These are phyloP conservation scores for Galagoides demidoff DNA, from an alignment of 2,797 vertebrate species.

Conservation along the genomic window DNA sequence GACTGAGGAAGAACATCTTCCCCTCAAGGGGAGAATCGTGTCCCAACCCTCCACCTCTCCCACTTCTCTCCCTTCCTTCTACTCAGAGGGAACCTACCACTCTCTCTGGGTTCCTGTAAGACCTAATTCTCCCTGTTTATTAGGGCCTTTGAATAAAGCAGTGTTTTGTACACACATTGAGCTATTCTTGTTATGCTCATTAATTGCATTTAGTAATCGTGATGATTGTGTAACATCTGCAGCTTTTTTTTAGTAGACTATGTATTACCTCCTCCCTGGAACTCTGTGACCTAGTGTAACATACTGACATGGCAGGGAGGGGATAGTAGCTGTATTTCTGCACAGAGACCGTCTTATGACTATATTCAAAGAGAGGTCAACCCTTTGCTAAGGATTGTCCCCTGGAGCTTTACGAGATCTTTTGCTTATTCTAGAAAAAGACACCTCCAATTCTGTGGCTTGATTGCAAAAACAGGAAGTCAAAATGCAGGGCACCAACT, in stretches of 20 bases:
- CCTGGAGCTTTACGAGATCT: not conserved
- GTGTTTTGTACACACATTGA: slow-evolving; percentile 6
- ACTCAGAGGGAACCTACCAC: not conserved
- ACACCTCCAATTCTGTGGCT: not conserved
- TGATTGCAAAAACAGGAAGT: not conserved
- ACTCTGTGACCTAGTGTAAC: not conserved
- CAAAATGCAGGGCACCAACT: not conserved
- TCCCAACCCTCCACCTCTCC: not conserved
- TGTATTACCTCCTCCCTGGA: not conserved
- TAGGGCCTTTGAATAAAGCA: not conserved
- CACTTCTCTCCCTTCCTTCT: not conserved
- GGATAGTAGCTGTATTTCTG: not conserved
- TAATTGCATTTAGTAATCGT: slow-evolving; percentile 60
- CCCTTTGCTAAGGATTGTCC: not conserved
- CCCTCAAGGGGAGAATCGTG: not conserved
- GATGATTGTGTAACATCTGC: slow-evolving; percentile 67
- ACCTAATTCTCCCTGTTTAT: slow-evolving; percentile 15
- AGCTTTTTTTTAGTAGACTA: slow-evolving; percentile 11
- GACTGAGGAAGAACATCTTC: not conserved
- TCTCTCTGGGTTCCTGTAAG: not conserved
- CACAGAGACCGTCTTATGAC: not conserved
- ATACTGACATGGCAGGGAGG: not conserved
- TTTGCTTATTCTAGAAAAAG: slow-evolving; percentile 30
- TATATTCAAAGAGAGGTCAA: not conserved
- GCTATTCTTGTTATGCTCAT: slow-evolving; percentile 11